These are phyloP conservation scores for Conistra vaccinii DNA, from an alignment of 2,888 invertebrate species.

Conservation along the genomic window DNA sequence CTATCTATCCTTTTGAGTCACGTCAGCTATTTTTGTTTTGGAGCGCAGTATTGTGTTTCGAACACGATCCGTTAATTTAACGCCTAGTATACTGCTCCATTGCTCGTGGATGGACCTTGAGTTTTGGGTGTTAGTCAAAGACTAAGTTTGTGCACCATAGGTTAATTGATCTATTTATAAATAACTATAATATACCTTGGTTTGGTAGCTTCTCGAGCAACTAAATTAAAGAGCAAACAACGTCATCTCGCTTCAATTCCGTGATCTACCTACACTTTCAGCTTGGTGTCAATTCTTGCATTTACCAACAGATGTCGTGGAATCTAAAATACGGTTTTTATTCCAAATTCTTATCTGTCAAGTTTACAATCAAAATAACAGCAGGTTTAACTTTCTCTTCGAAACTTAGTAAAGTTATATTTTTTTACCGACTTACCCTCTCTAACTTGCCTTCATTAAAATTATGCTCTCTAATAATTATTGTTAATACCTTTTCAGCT, in stretches of 20 bases:
- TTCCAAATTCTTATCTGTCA: background rate
- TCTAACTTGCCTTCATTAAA: background rate
- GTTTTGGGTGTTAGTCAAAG: too few species aligned
- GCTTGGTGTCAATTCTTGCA: background rate
- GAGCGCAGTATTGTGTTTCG: too few species aligned
- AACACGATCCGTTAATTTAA: too few species aligned
- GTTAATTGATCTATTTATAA: background rate
- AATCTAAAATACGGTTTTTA: background rate
- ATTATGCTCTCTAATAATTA: background rate
- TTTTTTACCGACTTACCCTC: background rate
- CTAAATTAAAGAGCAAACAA: background rate
- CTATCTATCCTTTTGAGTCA: too few species aligned
- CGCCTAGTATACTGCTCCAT: too few species aligned
- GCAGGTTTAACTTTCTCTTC: too few species aligned
- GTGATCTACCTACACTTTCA: background rate
- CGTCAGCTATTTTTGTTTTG: too few species aligned
- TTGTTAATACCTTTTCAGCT: conserved; percentile 81
- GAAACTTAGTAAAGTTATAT: background rate
- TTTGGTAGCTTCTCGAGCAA: background rate
- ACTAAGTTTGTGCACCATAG: too few species aligned
- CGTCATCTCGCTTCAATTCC: conserved; percentile 14
- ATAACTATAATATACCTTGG: background rate
- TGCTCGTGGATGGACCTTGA: too few species aligned
- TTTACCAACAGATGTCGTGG: conserved; percentile 16
- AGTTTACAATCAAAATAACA: background rate